Conservation (phyloP, 2,888 invertebrate species). For the Sthenelais limicola region DNA sequence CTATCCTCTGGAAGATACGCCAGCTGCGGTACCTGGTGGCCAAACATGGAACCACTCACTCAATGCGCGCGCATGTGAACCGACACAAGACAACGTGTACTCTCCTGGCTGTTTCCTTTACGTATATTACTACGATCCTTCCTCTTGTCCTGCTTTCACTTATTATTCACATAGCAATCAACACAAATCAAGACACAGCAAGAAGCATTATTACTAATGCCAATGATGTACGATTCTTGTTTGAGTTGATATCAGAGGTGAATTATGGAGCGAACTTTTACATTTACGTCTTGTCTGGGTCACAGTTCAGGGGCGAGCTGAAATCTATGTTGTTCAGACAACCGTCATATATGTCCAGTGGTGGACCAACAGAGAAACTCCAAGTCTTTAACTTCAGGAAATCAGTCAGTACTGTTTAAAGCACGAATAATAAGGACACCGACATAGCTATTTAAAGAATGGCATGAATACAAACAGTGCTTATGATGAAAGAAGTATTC, state of each 20-base stretch:
- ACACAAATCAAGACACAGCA: conserved; percentile 45
- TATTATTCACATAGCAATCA: conserved; percentile 54
- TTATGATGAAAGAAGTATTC: no score
- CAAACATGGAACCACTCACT: conserved; percentile 24
- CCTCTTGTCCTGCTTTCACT: conserved; percentile 60
- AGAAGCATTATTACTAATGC: conserved; percentile 47
- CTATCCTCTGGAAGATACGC: conserved; percentile 60
- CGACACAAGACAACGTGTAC: conserved; percentile 61
- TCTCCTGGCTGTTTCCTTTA: conserved; percentile 61
- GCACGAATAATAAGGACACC: no score
- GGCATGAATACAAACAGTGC: no score
- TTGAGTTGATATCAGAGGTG: conserved; percentile 57
- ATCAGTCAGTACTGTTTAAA: not conserved
- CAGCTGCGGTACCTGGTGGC: conserved; percentile 45
- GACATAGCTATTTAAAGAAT: no score
- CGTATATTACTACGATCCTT: conserved; percentile 59
- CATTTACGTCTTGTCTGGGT: conserved; percentile 64
- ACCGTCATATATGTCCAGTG: conserved; percentile 39
- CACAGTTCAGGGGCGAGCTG: conserved; percentile 60
- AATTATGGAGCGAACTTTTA: conserved; percentile 65
- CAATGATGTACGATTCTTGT: conserved; percentile 53
- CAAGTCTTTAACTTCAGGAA: conserved; percentile 26
- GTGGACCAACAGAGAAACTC: conserved; percentile 33
- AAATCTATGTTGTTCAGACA: conserved; percentile 50
- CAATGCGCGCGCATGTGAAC: conserved; percentile 16